phyloP scores from a whole-genome alignment of 2,113 vertebrate species.

The Macaca nemestrina region DNA sequence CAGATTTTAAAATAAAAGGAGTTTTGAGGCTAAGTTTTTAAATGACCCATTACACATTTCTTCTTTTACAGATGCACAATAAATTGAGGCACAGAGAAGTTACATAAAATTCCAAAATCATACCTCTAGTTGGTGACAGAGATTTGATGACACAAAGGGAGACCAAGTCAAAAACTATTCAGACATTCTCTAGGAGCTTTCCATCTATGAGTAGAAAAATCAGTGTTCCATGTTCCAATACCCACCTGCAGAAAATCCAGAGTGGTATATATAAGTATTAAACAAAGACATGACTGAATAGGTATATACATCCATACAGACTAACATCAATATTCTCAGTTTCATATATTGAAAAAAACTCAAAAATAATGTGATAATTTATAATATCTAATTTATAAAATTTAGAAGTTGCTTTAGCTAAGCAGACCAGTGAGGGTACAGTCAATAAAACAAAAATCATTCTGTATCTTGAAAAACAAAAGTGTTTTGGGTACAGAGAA shows the following conservation, averaged over 20 bases:
- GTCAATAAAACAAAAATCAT: neutral
- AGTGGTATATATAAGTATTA: neutral
- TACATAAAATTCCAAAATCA: slow-evolving; percentile 15
- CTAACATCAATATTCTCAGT: neutral
- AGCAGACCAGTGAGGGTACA: neutral
- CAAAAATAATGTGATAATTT: neutral
- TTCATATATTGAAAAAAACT: neutral
- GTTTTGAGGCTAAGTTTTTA: neutral
- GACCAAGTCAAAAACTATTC: neutral
- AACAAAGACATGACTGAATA: neutral
- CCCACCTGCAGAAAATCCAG: neutral
- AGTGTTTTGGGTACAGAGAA: neutral
- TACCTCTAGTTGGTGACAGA: neutral
- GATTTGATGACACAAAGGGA: neutral
- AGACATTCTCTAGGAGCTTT: neutral
- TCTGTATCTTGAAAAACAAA: slow-evolving; percentile 22
- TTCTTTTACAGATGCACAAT: slow-evolving; percentile 23
- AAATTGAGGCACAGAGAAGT: neutral
- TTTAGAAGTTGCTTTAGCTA: neutral
- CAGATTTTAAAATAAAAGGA: neutral
- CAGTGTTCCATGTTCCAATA: neutral
- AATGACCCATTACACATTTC: neutral
- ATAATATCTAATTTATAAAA: neutral
- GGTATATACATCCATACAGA: neutral
- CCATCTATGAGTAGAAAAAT: neutral